These are phyloP conservation scores for Cyanoderma ruficeps DNA, from an alignment of 2,113 vertebrate genomes.

Conservation along the genomic window DNA sequence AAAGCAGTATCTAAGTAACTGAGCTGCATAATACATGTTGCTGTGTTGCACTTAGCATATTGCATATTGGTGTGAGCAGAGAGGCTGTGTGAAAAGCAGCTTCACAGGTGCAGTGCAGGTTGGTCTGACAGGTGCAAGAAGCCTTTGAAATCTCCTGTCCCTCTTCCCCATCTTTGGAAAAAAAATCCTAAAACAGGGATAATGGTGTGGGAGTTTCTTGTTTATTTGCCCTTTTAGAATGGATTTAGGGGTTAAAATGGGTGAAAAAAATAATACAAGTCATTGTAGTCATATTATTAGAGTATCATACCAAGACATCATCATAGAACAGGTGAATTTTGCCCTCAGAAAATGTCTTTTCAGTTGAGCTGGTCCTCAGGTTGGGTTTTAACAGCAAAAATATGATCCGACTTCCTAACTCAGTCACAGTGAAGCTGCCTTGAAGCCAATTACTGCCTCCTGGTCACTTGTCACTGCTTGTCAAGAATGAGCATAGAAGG, in stretches of 20 bases:
- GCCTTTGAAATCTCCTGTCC: neutral
- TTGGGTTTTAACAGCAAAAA: neutral
- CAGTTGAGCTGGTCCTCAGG: neutral
- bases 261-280: neutral
- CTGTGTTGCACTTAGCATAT: neutral
- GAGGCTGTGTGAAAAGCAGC: neutral
- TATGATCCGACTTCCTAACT: neutral
- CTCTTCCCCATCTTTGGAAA: neutral
- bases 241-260: neutral
- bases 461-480: neutral
- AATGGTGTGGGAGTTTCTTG: neutral
- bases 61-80: neutral
- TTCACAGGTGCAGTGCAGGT: neutral
- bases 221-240: neutral
- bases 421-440: neutral
- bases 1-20: neutral
- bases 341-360: neutral
- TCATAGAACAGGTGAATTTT: neutral
- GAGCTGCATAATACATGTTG: neutral
- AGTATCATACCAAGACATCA: neutral
- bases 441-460: neutral
- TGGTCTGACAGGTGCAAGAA: neutral
- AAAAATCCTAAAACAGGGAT: neutral
- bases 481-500: neutral
- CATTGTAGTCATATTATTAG: neutral